Percentiles rank a stretch among this genome's conserved stretches.
Evolutionary conservation across 2,888 invertebrate species (phyloP).

Genomic region (Gastrophysa polygoni): DNA sequence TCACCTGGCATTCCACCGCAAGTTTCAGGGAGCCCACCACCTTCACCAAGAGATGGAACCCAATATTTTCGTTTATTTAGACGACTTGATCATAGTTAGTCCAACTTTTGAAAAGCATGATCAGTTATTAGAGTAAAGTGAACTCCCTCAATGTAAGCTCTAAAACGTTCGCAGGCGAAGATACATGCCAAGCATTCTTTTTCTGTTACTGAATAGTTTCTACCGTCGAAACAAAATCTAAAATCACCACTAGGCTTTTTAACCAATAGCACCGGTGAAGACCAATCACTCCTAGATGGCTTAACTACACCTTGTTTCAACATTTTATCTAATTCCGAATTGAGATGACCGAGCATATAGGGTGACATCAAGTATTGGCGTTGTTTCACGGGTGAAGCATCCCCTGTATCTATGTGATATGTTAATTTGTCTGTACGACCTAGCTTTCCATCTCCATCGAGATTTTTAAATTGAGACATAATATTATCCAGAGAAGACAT

Average conservation of each 20-base stretch:
- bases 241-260: conserved; percentile 14
- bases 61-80: too few relatives aligned
- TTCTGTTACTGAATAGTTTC: conserved; percentile 22
- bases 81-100: too few relatives aligned
- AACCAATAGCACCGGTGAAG: conserved; percentile 20
- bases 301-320: conserved; percentile 16
- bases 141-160: too few relatives aligned
- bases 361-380: conserved; percentile 19
- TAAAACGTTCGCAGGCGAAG: too few relatives aligned
- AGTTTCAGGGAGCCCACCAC: too few relatives aligned
- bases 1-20: too few relatives aligned
- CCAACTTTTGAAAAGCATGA: too few relatives aligned
- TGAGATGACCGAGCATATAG: conserved; percentile 18
- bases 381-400: conserved; percentile 8
- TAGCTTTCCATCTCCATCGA: background rate
- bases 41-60: too few relatives aligned
- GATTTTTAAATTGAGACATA: background rate
- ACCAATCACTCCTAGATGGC: conserved; percentile 11
- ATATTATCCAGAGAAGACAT: background rate
- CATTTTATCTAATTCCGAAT: conserved; percentile 16
- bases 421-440: conserved; percentile 10
- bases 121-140: too few relatives aligned
- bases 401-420: conserved; percentile 15
- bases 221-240: conserved; percentile 25
- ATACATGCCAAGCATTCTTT: too few relatives aligned